A percentile compares a stretch with the other conserved stretches of the same genome.
Conservation (phyloP, 2,888 invertebrate genomes). For the Drosophila vallismaia region DNA sequence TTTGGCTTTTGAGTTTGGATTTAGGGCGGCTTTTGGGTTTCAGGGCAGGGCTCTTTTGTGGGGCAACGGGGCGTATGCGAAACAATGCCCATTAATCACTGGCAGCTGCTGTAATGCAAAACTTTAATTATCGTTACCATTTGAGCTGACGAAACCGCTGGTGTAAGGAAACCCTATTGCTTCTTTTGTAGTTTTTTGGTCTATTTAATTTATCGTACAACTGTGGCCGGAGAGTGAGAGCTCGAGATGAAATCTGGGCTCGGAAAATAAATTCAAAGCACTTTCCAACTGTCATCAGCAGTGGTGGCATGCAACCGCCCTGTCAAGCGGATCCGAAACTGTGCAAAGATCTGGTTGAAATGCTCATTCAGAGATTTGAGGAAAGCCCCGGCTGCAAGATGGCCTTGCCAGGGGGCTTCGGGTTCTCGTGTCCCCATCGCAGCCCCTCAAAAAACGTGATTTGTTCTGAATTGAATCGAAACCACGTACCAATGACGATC, state of each 20-base stretch:
- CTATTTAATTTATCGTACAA: constrained; percentile 58
- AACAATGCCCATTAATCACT: constrained; percentile 73
- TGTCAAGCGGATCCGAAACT: constrained; percentile 11
- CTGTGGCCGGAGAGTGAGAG: constrained; percentile 13
- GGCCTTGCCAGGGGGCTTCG: constrained; percentile 53
- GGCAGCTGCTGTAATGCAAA: constrained; percentile 46
- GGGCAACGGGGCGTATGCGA: constrained; percentile 58
- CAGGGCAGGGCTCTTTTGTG: constrained; percentile 37
- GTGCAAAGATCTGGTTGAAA: constrained; percentile 2
- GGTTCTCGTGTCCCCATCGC: constrained; percentile 22
- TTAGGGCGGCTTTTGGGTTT: constrained; percentile 19
- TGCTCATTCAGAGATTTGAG: constrained; percentile 3
- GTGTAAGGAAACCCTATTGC: constrained; percentile 19
- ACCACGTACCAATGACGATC: constrained; percentile 52
- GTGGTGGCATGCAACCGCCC: constrained; percentile 6
- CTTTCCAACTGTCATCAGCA: constrained; percentile 48
- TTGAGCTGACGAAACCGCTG: constrained; percentile 58
- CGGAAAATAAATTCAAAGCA: constrained; percentile 32
- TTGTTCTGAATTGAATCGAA: constrained; percentile 50
- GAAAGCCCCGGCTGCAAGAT: constrained; percentile 29
- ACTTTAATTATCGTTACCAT: constrained; percentile 66
- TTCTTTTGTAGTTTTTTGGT: constrained; percentile 41
- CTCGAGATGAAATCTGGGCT: constrained; percentile 23
- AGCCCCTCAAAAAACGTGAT: constrained; percentile 57
- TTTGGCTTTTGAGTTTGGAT: neutral